phyloP scores from a whole-genome alignment of 2,113 vertebrate species.

The Toxotes chatareus region DNA sequence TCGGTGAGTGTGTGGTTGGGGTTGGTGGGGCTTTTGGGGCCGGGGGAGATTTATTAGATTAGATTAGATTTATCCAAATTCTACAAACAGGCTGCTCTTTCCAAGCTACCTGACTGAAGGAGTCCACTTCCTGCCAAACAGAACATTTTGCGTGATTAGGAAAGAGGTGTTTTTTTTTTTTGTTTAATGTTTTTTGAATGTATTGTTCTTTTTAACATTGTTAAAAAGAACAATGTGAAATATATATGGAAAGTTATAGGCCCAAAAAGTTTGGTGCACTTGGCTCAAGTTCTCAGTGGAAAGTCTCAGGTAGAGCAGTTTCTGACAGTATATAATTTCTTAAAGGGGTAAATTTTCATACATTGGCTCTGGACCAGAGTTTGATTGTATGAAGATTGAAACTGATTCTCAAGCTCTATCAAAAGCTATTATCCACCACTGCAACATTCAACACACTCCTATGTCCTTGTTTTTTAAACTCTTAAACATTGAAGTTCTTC shows the following conservation, averaged over 20 bases:
- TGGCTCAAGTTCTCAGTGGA: conserved; percentile 4
- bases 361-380: conserved; percentile 2
- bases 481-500: not conserved
- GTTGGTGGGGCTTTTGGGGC: not conserved
- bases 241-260: conserved; percentile 4
- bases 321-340: not conserved
- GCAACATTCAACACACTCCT: not conserved
- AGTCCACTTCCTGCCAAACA: not conserved
- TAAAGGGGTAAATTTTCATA: not conserved
- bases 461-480: not conserved
- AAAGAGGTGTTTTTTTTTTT: not conserved
- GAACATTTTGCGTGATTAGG: not conserved
- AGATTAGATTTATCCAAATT: not conserved
- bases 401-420: conserved; percentile 5
- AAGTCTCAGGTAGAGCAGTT: not conserved
- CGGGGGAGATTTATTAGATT: too few species aligned
- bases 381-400: conserved; percentile 10
- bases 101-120: not conserved
- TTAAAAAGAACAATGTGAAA: conserved; percentile 22
- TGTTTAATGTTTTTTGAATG: too few species aligned
- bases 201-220: not conserved
- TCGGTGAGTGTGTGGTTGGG: conserved; percentile 66
- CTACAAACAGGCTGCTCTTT: not conserved
- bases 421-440: not conserved
- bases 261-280: not conserved